Conservation (phyloP, 2,113 vertebrate species). For the Origma solitaria region DNA sequence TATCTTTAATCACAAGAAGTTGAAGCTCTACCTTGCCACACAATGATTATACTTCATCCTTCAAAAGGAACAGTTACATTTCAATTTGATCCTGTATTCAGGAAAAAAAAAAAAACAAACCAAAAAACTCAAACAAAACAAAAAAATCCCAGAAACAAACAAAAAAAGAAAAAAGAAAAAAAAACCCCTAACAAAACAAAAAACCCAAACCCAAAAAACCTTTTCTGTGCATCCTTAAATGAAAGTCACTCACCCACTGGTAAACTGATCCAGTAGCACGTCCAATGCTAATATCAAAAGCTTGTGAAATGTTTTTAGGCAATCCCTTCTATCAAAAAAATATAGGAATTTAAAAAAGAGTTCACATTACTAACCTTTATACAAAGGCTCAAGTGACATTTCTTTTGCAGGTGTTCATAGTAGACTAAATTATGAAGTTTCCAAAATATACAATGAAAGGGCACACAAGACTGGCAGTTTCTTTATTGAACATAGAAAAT, state of each 20-base stretch:
- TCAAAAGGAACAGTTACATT: slow-evolving; percentile 12
- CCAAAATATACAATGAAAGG: slow-evolving; percentile 63
- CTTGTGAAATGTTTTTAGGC: slow-evolving; percentile 72
- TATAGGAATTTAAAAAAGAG: slow-evolving; percentile 56
- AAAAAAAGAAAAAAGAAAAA: background rate
- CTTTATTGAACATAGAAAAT: slow-evolving; percentile 67
- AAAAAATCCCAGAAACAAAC: background rate
- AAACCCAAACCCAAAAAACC: background rate
- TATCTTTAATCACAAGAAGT: background rate
- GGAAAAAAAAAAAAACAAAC: background rate
- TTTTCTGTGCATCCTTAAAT: slow-evolving; percentile 41
- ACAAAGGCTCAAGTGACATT: slow-evolving; percentile 68
- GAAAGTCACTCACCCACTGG: slow-evolving; percentile 52
- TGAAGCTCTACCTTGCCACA: background rate
- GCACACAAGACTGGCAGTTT: slow-evolving; percentile 73
- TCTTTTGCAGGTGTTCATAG: slow-evolving; percentile 38
- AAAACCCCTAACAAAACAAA: background rate
- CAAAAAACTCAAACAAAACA: background rate
- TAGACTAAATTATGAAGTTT: slow-evolving; percentile 55
- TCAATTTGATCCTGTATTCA: slow-evolving; percentile 16
- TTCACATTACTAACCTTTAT: slow-evolving; percentile 63
- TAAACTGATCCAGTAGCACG: slow-evolving; percentile 17
- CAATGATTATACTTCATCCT: background rate
- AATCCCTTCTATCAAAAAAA: slow-evolving; percentile 67
- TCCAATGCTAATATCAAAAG: slow-evolving; percentile 29